These are phyloP conservation scores for Heteractis magnifica DNA, from an alignment of 92 coral and sea anemone species.

Conservation along the genomic window DNA sequence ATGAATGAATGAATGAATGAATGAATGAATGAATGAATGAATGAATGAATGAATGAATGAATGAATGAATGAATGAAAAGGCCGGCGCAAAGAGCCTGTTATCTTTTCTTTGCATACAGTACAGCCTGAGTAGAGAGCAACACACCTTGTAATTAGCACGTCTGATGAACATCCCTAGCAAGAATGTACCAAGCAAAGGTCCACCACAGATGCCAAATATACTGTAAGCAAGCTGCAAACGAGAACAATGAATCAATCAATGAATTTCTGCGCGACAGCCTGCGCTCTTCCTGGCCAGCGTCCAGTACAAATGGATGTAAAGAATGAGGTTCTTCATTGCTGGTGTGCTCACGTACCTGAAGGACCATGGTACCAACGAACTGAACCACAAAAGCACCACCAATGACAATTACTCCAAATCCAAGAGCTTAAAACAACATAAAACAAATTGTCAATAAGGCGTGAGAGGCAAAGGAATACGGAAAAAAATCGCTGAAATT, in stretches of 20 bases:
- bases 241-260: not conserved
- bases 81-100: too few species aligned
- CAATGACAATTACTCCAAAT: constrained; percentile 67
- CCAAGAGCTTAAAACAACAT: constrained; percentile 41
- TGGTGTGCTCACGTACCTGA: constrained; percentile 39
- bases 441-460: not conserved
- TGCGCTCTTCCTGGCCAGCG: too few species aligned
- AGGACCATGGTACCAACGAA: constrained; percentile 75
- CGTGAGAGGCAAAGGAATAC: not conserved
- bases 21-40: too few species aligned
- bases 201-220: constrained; percentile 92
- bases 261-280: too few species aligned
- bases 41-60: too few species aligned
- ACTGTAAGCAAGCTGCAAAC: constrained; percentile 82
- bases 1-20: too few species aligned
- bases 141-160: constrained; percentile 86
- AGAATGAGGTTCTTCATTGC: too few species aligned
- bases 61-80: too few species aligned
- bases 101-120: too few species aligned
- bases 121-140: not conserved
- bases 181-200: constrained; percentile 80
- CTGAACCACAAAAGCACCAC: constrained; percentile 66
- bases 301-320: too few species aligned
- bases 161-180: constrained; percentile 81
- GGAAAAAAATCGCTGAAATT: too few species aligned